Conservation (phyloP, 2,113 vertebrate species). For the Morone chrysops region DNA sequence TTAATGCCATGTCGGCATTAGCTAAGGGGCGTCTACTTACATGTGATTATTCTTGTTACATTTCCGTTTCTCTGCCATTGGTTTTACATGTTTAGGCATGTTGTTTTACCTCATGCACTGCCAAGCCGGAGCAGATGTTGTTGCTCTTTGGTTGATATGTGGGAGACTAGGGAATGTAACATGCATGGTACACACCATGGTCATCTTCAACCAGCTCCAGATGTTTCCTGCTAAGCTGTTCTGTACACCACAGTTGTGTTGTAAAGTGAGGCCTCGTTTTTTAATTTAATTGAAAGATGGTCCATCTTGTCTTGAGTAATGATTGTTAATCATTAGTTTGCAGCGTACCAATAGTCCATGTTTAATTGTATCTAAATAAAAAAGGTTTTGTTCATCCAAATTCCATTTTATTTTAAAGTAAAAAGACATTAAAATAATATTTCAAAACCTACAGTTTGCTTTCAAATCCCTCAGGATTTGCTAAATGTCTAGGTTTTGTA, state of each 20-base stretch:
- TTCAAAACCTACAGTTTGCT: background rate
- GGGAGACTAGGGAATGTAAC: constrained; percentile 61
- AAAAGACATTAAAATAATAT: background rate
- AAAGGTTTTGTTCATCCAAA: background rate
- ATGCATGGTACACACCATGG: constrained; percentile 41
- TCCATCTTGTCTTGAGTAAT: constrained; percentile 24
- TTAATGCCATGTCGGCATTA: constrained; percentile 20
- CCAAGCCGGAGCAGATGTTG: constrained; percentile 65
- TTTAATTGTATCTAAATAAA: background rate
- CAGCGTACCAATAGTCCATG: background rate
- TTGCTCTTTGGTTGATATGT: constrained; percentile 55
- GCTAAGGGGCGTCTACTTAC: constrained; percentile 15
- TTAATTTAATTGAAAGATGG: constrained; percentile 40
- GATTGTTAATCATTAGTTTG: constrained; percentile 35
- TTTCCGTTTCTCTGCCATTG: background rate
- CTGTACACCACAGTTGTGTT: constrained; percentile 23
- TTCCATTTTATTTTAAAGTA: background rate
- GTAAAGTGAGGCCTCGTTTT: constrained; percentile 50
- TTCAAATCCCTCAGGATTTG: constrained; percentile 19
- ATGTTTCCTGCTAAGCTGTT: constrained; percentile 73
- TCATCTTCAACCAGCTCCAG: constrained; percentile 66
- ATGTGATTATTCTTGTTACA: constrained; percentile 22
- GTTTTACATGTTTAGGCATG: constrained; percentile 43
- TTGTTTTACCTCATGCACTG: constrained; percentile 28
- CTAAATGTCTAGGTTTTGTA: constrained; percentile 17